A percentile compares a stretch with the other conserved stretches of the same genome.
These are phyloP conservation scores for Eulemur mongoz DNA, from an alignment of 2,797 vertebrate species.

Conservation along the genomic window DNA sequence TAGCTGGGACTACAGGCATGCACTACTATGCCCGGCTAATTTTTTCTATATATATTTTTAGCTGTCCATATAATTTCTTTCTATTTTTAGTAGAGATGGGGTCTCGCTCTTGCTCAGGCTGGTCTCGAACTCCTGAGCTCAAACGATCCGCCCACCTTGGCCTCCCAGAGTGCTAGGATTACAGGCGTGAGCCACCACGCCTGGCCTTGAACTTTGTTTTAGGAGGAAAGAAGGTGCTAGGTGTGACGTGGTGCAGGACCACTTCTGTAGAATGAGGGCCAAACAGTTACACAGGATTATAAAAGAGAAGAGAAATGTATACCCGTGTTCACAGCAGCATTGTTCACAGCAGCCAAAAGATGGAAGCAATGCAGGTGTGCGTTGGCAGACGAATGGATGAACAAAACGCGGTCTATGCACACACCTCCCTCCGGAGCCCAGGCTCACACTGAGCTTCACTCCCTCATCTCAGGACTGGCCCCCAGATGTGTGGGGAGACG, in stretches of 20 bases:
- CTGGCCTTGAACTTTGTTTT: neutral
- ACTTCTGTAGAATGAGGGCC: neutral
- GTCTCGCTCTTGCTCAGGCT: too few relatives aligned
- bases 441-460: neutral
- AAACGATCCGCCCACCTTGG: too few relatives aligned
- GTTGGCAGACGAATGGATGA: neutral
- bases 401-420: neutral
- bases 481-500: neutral
- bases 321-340: neutral
- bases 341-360: neutral
- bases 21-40: too few relatives aligned
- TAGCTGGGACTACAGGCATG: too few relatives aligned
- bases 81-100: too few relatives aligned
- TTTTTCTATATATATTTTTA: too few relatives aligned
- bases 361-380: neutral
- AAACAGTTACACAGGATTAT: neutral
- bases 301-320: neutral
- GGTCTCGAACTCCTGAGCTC: too few relatives aligned
- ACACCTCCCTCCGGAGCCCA: neutral
- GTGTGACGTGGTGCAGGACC: neutral
- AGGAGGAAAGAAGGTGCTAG: neutral
- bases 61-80: too few relatives aligned
- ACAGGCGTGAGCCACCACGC: too few relatives aligned
- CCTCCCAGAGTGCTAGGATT: too few relatives aligned
- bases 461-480: fast-evolving